A percentile compares a stretch with the other conserved stretches of the same genome.
phyloP scores from a whole-genome alignment of 2,113 vertebrate species.

The Dromaius novaehollandiae region DNA sequence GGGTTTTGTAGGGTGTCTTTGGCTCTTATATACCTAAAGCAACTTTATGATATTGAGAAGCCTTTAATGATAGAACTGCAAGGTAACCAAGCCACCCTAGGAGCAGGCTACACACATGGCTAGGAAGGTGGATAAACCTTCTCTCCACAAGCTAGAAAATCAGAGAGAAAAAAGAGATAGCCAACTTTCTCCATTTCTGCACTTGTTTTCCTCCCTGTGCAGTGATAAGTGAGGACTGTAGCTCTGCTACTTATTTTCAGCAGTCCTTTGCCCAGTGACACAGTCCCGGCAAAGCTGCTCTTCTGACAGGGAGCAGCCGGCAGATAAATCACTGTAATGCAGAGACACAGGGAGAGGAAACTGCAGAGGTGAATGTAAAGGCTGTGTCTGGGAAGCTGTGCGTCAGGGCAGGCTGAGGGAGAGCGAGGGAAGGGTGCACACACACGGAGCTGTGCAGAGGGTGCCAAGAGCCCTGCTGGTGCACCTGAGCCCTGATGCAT shows the following conservation, averaged over 20 bases:
- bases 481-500: neutral
- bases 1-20: neutral
- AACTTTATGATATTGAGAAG: neutral
- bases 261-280: neutral
- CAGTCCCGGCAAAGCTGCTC: neutral
- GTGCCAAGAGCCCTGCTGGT: neutral
- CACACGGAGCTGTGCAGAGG: neutral
- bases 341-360: neutral
- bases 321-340: neutral
- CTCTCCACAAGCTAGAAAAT: neutral
- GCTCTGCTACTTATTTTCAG: conserved; percentile 11
- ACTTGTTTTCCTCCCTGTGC: neutral
- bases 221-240: neutral
- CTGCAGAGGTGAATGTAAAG: neutral
- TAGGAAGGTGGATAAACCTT: neutral
- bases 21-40: neutral
- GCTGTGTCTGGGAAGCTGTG: neutral
- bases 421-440: neutral
- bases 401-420: neutral
- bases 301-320: neutral
- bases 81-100: neutral
- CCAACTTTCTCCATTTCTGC: neutral
- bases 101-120: neutral
- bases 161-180: neutral
- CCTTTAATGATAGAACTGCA: neutral